Conservation (phyloP, 2,888 invertebrate species). For the Malacosoma neustria region DNA sequence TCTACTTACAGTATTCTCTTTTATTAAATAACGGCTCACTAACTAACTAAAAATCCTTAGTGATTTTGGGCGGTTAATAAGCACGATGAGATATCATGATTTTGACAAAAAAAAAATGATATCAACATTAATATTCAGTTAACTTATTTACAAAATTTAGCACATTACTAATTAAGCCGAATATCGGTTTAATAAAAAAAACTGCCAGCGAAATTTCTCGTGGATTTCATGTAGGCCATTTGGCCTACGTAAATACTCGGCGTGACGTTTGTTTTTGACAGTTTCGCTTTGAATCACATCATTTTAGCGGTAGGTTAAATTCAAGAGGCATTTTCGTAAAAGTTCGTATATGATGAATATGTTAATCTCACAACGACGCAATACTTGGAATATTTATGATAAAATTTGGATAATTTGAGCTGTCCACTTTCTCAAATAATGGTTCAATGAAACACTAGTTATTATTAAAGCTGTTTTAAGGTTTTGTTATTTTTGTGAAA, state of each 20-base stretch:
- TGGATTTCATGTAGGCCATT: not conserved
- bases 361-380: not conserved
- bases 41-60: too few relatives aligned
- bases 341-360: not conserved
- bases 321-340: not conserved
- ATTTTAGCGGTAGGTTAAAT: not conserved
- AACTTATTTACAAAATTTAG: too few relatives aligned
- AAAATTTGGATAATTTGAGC: too few relatives aligned
- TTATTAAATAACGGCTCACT: too few relatives aligned
- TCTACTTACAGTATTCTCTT: too few relatives aligned
- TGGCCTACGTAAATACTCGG: too few relatives aligned
- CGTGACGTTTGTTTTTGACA: not conserved
- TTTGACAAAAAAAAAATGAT: too few relatives aligned
- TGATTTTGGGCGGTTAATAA: too few relatives aligned
- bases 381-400: not conserved
- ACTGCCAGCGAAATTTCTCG: not conserved
- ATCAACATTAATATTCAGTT: too few relatives aligned
- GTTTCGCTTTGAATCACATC: not conserved
- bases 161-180: not conserved
- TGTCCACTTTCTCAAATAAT: too few relatives aligned
- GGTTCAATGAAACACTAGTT: too few relatives aligned
- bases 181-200: not conserved
- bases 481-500: not conserved
- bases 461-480: not conserved
- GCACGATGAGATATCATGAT: too few relatives aligned